These are phyloP conservation scores for Busseola fusca DNA, from an alignment of 2,888 invertebrate species.

Conservation along the genomic window DNA sequence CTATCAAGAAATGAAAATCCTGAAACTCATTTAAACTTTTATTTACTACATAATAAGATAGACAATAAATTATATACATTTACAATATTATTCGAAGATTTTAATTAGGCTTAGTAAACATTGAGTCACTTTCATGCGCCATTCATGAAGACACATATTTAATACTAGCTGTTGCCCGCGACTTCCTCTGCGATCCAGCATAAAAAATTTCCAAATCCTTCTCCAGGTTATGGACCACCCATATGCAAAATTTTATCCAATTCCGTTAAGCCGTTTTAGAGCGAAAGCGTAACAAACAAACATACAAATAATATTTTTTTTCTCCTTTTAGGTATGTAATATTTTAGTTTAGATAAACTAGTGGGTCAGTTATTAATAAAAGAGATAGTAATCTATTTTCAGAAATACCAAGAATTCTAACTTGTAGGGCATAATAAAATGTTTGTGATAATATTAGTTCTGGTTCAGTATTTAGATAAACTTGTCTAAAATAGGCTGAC, in stretches of 20 bases:
- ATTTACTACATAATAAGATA: conserved; percentile 62
- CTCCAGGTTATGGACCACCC: neutral
- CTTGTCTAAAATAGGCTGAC: neutral
- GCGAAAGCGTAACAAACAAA: neutral
- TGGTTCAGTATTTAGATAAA: conserved; percentile 24
- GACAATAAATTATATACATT: conserved; percentile 61
- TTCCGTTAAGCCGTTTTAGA: neutral
- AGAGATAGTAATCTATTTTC: conserved; percentile 31
- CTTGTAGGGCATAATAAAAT: neutral
- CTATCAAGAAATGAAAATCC: conserved; percentile 25
- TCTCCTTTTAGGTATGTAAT: neutral
- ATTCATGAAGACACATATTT: neutral
- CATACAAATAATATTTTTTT: neutral
- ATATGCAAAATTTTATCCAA: neutral
- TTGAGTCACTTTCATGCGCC: neutral
- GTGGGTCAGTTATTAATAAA: conserved; percentile 13
- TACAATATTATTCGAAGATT: conserved; percentile 39
- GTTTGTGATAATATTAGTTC: conserved; percentile 17
- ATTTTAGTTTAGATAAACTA: conserved; percentile 1
- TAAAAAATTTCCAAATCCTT: neutral
- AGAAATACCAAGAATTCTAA: conserved; percentile 24
- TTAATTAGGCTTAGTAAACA: conserved; percentile 35
- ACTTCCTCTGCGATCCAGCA: neutral
- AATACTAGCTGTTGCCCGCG: neutral
- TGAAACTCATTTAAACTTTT: conserved; percentile 66